Percentiles rank a stretch among this genome's conserved stretches.
These are phyloP conservation scores for Euplagia quadripunctaria DNA, from an alignment of 2,888 invertebrate genomes.

Conservation along the genomic window DNA sequence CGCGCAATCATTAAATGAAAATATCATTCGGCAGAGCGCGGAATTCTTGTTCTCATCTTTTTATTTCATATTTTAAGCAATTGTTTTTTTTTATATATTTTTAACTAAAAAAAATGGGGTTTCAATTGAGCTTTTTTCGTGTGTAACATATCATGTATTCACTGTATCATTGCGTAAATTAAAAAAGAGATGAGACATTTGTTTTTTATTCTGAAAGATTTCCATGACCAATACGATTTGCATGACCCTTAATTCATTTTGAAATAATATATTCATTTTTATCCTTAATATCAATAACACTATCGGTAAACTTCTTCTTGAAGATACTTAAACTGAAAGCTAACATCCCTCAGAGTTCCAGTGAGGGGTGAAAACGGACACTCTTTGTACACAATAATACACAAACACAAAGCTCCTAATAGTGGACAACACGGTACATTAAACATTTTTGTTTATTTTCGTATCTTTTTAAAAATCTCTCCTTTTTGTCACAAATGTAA, in stretches of 20 bases:
- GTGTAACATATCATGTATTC: too few relatives aligned
- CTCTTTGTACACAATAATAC: conserved; percentile 33
- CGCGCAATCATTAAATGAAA: too few relatives aligned
- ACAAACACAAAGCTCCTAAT: conserved; percentile 31
- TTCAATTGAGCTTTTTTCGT: too few relatives aligned
- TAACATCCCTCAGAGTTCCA: conserved; percentile 58
- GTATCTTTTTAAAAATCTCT: conserved; percentile 49
- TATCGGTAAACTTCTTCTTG: conserved; percentile 33
- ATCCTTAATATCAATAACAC: not conserved
- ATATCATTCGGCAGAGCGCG: too few relatives aligned
- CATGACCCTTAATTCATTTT: not conserved
- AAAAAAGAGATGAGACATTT: too few relatives aligned
- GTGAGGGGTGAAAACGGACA: conserved; percentile 63
- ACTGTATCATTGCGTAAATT: too few relatives aligned
- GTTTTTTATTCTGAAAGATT: too few relatives aligned
- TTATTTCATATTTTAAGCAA: too few relatives aligned
- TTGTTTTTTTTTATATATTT: too few relatives aligned
- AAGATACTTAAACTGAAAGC: conserved; percentile 28
- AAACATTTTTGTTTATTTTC: conserved; percentile 54
- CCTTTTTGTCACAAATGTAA: conserved; percentile 34
- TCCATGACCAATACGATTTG: too few relatives aligned
- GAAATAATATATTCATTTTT: not conserved
- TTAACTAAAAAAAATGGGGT: too few relatives aligned
- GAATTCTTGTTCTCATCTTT: too few relatives aligned
- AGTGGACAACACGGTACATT: conserved; percentile 58